Evolutionary conservation across 1,140 invertebrate species (phyloP), one percentile per base, ranked within the genome.

Genomic region (Lepeophtheirus salmonis): DNA sequence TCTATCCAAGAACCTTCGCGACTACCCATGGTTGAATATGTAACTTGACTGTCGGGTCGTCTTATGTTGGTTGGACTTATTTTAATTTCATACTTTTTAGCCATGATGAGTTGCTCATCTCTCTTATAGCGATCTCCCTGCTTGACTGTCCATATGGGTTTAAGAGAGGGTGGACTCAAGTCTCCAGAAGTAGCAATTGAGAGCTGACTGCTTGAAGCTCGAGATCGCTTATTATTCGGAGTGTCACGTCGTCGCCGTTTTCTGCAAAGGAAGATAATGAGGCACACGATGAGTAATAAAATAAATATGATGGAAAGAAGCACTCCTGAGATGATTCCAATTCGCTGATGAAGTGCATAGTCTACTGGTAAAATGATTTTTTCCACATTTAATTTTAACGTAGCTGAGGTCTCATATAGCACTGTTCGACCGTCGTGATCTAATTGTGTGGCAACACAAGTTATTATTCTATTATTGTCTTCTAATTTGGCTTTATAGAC

Each of bases 111-210:
- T 6, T 6, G 6, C 6, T 41, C 30, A n/a, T 41, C 30, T n/a
- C n/a, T n/a, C n/a, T n/a, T n/a, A 10, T n/a, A n/a, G 6, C 30
- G 30, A n/a, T n/a, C n/a, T n/a, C n/a, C n/a, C 30, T 41, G 30
- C n/a, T 41, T 41, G 30, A 41, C 30, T 16, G 55, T 57, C 55
- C 55, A 57, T 14, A 57, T 57, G 55, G 55, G 55, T 23, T 57
- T 57, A 21, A 57, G 22, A 12, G 55, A 25, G 23, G 55, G 55
- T n/a, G n/a, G n/a, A n/a, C n/a, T n/a, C n/a, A n/a, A n/a, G n/a
- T n/a, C n/a, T n/a, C n/a, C n/a, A 4, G n/a, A 6, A 16, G 20
- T 16, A 3, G 23, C 17, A 30, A 21, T 26, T 16, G 55, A 26
- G 55, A 24, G 20, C 23, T 26, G 30, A n/a, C 30, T 41, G 30